Base-by-base conservation (phyloP, 1,140 invertebrate species). In the Matsumurasca onukii region DNA sequence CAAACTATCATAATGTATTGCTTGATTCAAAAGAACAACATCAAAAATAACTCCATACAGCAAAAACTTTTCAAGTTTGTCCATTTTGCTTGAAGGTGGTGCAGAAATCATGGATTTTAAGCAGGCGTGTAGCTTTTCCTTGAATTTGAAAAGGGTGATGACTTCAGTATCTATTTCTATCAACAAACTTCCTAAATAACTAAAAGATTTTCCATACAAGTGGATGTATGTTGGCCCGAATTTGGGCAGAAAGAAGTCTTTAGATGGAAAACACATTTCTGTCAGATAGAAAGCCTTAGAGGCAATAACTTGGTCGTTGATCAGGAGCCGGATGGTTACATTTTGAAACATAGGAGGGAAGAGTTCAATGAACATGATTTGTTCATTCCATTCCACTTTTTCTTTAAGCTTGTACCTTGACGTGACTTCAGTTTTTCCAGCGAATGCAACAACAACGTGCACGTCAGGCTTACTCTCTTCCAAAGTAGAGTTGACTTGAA, bases 271-370 rank as follows among this genome's bases (percentile, higher is more conserved):
- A 5, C n/a, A 22, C 3, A 51, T 51, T 51, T 51, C 49, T 51
- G 24, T 20, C 17, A 51, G n/a, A 51, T n/a, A 51, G 24, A 51
- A 51, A 51, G n/a, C 17, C 24, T 51, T 51, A 3, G n/a, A 22
- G 3, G n/a, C 24, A 9, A 51, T n/a, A n/a, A 3, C 3, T 20
- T 5, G 3, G 3, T 51, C n/a, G 3, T 22, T 22, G 24, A 51
- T 51, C n/a, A 51, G 17, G 24, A 51, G 49, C 24, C 24, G 17
- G 24, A 51, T n/a, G n/a, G 49, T 51, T 3, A 51, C 3, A 20
- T 51, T 51, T 20, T 51, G 49, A 51, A 51, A 51, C 24, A 51
- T 20, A 20, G 49, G 49, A 51, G 49, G 49, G 24, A 12, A 51
- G 5, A 20, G n/a, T 3, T 3, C 49, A n/a, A 51, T 51, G n/a